phyloP scores from a whole-genome alignment of 2,113 vertebrate species.

The Jaculus jaculus region DNA sequence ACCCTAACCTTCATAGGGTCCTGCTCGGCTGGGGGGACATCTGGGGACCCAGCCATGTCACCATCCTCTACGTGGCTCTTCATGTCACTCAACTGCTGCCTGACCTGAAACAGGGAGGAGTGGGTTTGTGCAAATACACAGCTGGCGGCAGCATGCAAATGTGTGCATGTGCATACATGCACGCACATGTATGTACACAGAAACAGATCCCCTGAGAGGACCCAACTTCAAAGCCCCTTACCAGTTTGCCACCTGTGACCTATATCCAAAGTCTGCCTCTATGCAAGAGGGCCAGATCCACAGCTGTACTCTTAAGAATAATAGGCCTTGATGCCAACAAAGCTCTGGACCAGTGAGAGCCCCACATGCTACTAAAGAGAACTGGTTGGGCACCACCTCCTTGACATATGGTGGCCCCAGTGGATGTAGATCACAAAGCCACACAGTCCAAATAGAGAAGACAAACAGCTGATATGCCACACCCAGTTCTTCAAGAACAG shows the following conservation, averaged over 20 bases:
- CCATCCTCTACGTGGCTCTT: conserved; percentile 86
- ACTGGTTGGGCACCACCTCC: rapidly evolving
- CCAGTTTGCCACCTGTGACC: not conserved
- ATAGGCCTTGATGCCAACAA: not conserved
- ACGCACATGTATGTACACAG: not conserved
- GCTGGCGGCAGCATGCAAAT: not conserved
- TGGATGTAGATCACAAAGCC: not conserved
- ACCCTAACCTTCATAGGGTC: conserved; percentile 86
- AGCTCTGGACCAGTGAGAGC: not conserved
- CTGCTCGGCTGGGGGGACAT: conserved; percentile 78
- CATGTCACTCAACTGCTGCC: conserved; percentile 90
- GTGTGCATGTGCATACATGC: not conserved
- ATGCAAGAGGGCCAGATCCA: not conserved
- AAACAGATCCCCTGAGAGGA: not conserved
- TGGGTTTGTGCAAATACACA: conserved; percentile 71
- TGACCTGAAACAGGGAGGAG: conserved; percentile 89
- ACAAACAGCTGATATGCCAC: not conserved
- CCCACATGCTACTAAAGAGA: not conserved
- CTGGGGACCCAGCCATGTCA: conserved; percentile 78
- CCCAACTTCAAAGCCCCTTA: rapidly evolving
- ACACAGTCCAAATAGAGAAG: not conserved
- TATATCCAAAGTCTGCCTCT: not conserved
- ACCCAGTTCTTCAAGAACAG: not conserved
- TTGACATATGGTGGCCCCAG: not conserved
- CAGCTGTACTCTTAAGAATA: not conserved